Percentiles rank a stretch among this genome's conserved stretches.
phyloP scores from a whole-genome alignment of 1,140 invertebrate genomes.

The Trachymyrmex cornetzi region DNA sequence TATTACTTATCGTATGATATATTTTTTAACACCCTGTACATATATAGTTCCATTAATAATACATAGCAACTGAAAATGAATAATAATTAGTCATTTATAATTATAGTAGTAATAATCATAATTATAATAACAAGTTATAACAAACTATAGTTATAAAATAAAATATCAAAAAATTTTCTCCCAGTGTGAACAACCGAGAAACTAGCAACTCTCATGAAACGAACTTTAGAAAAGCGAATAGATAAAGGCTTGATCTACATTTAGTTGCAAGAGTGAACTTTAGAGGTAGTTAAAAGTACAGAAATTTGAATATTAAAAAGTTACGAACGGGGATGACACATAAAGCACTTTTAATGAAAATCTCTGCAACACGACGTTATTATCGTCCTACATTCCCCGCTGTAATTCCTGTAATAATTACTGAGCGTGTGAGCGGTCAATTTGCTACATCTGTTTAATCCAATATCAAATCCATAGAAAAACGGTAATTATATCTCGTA shows the following conservation, averaged over 20 bases:
- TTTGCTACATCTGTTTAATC: constrained; percentile 54
- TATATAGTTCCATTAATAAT: too few relatives aligned
- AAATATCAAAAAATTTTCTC: too few relatives aligned
- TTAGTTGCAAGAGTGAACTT: constrained; percentile 31
- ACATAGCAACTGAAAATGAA: too few relatives aligned
- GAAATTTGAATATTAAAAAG: constrained; percentile 46
- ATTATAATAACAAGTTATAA: too few relatives aligned
- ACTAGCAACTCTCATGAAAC: background rate
- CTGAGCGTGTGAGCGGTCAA: constrained; percentile 38
- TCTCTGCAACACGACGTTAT: constrained; percentile 45
- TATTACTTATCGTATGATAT: too few relatives aligned
- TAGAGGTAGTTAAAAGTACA: constrained; percentile 17
- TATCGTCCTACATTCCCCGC: constrained; percentile 22
- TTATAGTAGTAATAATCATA: too few relatives aligned
- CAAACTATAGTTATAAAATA: too few relatives aligned
- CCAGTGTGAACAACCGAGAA: background rate
- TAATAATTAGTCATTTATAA: too few relatives aligned
- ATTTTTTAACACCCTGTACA: too few relatives aligned
- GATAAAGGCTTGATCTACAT: constrained; percentile 22
- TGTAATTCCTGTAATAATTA: constrained; percentile 53
- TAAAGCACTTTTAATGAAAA: constrained; percentile 50
- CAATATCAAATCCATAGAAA: constrained; percentile 53
- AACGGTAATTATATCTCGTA: constrained; percentile 28
- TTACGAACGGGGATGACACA: constrained; percentile 1
- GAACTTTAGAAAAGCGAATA: constrained; percentile 17